Evolutionary conservation across 2,797 vertebrate species (phyloP).

Genomic region (Notolepis coatsorum): DNA sequence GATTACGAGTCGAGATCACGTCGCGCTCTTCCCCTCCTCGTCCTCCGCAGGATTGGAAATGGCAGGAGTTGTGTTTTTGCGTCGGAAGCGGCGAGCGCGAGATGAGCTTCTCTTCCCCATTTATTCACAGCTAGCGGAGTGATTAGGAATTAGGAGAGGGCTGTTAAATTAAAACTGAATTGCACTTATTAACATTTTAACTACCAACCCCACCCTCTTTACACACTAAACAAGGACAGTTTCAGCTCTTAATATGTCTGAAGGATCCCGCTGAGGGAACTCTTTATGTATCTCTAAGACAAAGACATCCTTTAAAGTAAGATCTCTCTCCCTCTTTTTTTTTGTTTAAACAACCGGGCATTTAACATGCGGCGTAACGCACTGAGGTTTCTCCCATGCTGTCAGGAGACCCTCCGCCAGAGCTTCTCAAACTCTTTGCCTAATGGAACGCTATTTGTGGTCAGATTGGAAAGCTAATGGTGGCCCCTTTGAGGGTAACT

Average conservation of each 20-base stretch:
- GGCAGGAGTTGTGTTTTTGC: slow-evolving; percentile 68
- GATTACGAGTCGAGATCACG: slow-evolving; percentile 62
- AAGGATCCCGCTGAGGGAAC: slow-evolving; percentile 74
- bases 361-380: slow-evolving; percentile 80
- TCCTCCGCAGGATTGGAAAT: slow-evolving; percentile 60
- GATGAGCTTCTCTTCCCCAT: slow-evolving; percentile 84
- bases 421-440: slow-evolving; percentile 76
- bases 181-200: slow-evolving; percentile 90
- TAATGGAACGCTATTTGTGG: slow-evolving; percentile 87
- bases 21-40: slow-evolving; percentile 49
- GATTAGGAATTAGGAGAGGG: slow-evolving; percentile 89
- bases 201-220: slow-evolving; percentile 87
- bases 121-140: slow-evolving; percentile 88
- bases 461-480: slow-evolving; percentile 87
- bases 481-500: slow-evolving; percentile 85
- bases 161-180: slow-evolving; percentile 90
- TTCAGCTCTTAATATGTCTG: slow-evolving; percentile 81
- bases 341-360: slow-evolving; percentile 82
- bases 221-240: slow-evolving; percentile 85
- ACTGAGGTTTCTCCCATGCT: slow-evolving; percentile 62
- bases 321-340: too few relatives aligned
- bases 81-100: slow-evolving; percentile 71
- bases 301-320: slow-evolving; percentile 80
- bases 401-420: slow-evolving; percentile 72
- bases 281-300: slow-evolving; percentile 79